Evolutionary conservation across 2,888 invertebrate genomes (phyloP), one percentile per base, ranked within the genome.

Genomic region (Scaptomyza parva): DNA sequence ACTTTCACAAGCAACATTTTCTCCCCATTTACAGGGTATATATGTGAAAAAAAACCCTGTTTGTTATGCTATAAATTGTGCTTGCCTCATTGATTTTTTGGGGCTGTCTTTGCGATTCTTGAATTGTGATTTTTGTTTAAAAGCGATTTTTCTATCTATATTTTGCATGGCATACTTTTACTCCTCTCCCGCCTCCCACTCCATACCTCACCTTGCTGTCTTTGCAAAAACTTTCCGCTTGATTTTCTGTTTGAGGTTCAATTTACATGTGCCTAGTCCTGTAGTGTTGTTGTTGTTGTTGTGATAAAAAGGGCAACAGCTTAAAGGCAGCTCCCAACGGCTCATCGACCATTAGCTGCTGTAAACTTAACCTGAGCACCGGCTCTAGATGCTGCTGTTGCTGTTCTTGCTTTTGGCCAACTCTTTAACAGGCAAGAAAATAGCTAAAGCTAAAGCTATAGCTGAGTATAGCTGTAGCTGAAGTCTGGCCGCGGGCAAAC

Each of bases 261-360:
- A 72, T 66, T 78, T 78, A 58, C 63, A 76, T 67, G 62, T 61
- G 64, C 17, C 48, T 37, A 33, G n/a, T 26, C 17, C 17, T 39
- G 37, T 67, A 55, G 5, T 43, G 11, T 11, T 24, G 22, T 20
- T 20, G n/a, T 20, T 40, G 40, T 8, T 22, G 41, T 11, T 69
- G 37, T 22, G 28, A 47, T 37, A 11, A 65, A 67, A 62, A 54
- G 60, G 62, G 62, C 48, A 54, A 53, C 60, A 65, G 66, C 78
- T 76, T 65, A 73, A 57, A 73, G 61, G 20, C n/a, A 45, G 62
- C 63, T 70, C 63, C 60, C 62, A 66, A 47, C 45, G 55, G 78
- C 76, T 79, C 64, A 78, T 68, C 70, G 65, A 48, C 74, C 76
- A 78, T 82, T 83, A 83, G 70, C 63, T 54, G 50, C 57, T 72